Evolutionary conservation across 2,113 vertebrate species (phyloP).

Genomic region (Poecilia latipinna): DNA sequence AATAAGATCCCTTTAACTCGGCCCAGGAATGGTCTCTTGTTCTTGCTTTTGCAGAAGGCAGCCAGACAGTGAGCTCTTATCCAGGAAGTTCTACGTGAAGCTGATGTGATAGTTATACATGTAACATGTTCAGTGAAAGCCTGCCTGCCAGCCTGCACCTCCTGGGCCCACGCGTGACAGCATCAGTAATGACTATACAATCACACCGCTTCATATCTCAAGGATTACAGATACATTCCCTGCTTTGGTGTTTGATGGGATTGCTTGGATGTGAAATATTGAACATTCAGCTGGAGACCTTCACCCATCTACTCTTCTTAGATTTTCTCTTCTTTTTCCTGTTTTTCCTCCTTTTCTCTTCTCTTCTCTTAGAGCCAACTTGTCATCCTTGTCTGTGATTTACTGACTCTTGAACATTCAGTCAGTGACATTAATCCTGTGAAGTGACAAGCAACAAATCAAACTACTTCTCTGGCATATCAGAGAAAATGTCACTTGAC

Average conservation of each 20-base stretch:
- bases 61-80: conserved; percentile 3
- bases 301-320: conserved; percentile 17
- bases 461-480: conserved; percentile 48
- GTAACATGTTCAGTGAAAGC: conserved; percentile 56
- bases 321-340: conserved; percentile 3
- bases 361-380: conserved; percentile 1
- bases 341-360: background rate
- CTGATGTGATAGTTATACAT: conserved; percentile 51
- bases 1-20: background rate
- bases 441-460: conserved; percentile 62
- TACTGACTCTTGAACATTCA: conserved; percentile 30
- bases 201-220: conserved; percentile 38
- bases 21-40: background rate
- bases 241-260: conserved; percentile 45
- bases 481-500: conserved; percentile 42
- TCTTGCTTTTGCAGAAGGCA: background rate
- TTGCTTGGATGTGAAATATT: conserved; percentile 32
- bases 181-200: conserved; percentile 42
- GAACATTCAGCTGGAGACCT: conserved; percentile 31
- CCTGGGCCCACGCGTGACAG: conserved; percentile 44
- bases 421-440: conserved; percentile 50
- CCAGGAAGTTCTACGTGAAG: conserved; percentile 36
- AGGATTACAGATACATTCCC: conserved; percentile 33
- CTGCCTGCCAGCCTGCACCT: conserved; percentile 54
- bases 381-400: conserved; percentile 50